phyloP scores from a whole-genome alignment of 2,797 vertebrate genomes.

The Sciaenops ocellatus region DNA sequence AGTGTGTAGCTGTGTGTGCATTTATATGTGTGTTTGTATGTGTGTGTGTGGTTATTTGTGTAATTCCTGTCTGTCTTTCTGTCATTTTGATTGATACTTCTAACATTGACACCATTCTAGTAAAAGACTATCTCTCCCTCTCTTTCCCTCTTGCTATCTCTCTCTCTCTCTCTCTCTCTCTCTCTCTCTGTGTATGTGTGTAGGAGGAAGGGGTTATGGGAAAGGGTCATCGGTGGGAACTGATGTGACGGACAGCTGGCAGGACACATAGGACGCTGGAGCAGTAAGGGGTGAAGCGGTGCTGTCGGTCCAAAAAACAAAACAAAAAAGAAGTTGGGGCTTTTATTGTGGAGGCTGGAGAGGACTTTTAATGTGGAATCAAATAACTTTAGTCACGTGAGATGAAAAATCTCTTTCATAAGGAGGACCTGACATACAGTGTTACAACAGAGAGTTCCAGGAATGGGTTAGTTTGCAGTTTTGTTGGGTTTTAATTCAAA shows the following conservation, averaged over 20 bases:
- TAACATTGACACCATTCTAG: constrained; percentile 57
- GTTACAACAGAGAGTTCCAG: no score
- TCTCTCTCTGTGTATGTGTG: constrained; percentile 26
- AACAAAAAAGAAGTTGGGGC: not conserved
- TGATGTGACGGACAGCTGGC: constrained; percentile 71
- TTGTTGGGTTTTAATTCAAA: no score
- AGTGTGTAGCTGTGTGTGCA: constrained; percentile 53
- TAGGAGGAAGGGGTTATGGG: constrained; percentile 65
- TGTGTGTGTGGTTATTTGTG: constrained; percentile 40
- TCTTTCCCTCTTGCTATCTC: not conserved
- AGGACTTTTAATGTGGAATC: constrained; percentile 23
- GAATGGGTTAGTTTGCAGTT: no score
- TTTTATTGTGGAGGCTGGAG: constrained; percentile 31
- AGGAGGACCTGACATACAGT: not conserved
- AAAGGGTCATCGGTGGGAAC: constrained; percentile 64
- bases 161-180: not conserved
- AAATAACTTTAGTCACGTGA: not conserved
- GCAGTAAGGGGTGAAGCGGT: constrained; percentile 30
- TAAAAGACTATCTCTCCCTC: constrained; percentile 37
- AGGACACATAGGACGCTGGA: constrained; percentile 40
- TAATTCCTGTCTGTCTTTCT: constrained; percentile 55
- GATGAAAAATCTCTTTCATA: not conserved
- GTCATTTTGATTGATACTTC: constrained; percentile 70
- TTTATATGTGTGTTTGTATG: constrained; percentile 43
- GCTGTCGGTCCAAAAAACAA: constrained; percentile 33